Conservation (phyloP, 2,113 vertebrate genomes). For the Gulo gulo region DNA sequence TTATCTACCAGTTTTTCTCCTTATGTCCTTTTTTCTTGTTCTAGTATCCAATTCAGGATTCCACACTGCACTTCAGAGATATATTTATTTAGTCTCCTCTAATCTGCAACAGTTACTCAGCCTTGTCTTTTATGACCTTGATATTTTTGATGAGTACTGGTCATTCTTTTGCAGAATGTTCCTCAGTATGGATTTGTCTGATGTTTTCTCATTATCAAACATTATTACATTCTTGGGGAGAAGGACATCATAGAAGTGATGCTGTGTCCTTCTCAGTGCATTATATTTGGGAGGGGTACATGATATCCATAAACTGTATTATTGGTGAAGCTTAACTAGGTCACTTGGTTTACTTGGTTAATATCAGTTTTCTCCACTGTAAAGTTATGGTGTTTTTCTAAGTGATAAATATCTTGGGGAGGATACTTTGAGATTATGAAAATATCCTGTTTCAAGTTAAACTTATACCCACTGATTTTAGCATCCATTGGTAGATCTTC, state of each 20-base stretch:
- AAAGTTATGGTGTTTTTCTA: background rate
- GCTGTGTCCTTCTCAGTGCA: background rate
- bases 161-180: background rate
- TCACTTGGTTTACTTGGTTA: background rate
- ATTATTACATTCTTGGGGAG: background rate
- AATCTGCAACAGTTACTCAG: background rate
- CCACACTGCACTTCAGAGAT: too few relatives aligned
- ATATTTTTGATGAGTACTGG: background rate
- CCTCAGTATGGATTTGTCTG: background rate
- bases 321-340: background rate
- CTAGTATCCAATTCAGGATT: background rate
- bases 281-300: background rate
- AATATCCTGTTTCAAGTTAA: background rate
- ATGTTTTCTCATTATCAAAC: background rate
- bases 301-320: background rate
- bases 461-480: background rate
- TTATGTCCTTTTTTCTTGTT: background rate
- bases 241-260: background rate
- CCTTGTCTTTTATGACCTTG: background rate
- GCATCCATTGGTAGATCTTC: background rate
- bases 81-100: background rate
- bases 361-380: background rate
- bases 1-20: background rate
- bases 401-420: background rate
- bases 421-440: background rate